These are phyloP conservation scores for Epizoanthus illoricatus DNA, from an alignment of 92 coral and sea anemone genomes.

Conservation along the genomic window DNA sequence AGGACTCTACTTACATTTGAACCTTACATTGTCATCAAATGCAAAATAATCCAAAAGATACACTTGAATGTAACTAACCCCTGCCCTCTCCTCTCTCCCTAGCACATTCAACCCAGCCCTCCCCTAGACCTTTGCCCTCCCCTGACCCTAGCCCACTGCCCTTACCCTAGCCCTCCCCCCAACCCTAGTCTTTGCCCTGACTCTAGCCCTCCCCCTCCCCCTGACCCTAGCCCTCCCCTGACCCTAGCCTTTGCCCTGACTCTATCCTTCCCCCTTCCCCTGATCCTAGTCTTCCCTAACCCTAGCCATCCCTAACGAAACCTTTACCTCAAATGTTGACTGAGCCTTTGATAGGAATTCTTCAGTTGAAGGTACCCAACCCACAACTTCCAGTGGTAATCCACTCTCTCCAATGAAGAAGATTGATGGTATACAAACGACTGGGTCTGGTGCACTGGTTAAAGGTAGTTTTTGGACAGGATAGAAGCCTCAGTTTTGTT, in stretches of 20 bases:
- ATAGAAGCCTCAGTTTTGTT: neutral
- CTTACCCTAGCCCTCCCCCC: too few species aligned
- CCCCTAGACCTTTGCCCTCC: too few species aligned
- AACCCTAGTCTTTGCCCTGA: neutral
- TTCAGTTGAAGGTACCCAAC: conserved; percentile 71
- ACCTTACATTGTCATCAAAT: too few species aligned
- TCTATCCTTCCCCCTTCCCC: neutral
- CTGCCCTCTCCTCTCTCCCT: too few species aligned
- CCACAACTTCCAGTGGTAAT: conserved; percentile 84
- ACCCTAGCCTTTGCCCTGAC: too few species aligned
- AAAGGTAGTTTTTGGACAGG: neutral
- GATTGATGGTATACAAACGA: conserved; percentile 84
- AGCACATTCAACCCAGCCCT: too few species aligned
- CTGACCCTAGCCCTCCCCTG: neutral
- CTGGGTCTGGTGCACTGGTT: conserved; percentile 67
- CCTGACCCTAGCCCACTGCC: too few species aligned
- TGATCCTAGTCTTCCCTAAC: neutral
- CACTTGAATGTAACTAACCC: too few species aligned
- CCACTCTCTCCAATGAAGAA: conserved; percentile 90
- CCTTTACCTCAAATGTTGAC: conserved; percentile 79
- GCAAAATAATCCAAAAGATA: too few species aligned
- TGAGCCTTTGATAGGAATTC: conserved; percentile 68
- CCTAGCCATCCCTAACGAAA: too few species aligned
- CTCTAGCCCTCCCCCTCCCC: too few species aligned
- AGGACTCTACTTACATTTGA: too few species aligned